Percentiles rank a stretch among this genome's conserved stretches.
These are phyloP conservation scores for Odontamblyopus rebecca DNA, from an alignment of 2,797 vertebrate species.

Conservation along the genomic window DNA sequence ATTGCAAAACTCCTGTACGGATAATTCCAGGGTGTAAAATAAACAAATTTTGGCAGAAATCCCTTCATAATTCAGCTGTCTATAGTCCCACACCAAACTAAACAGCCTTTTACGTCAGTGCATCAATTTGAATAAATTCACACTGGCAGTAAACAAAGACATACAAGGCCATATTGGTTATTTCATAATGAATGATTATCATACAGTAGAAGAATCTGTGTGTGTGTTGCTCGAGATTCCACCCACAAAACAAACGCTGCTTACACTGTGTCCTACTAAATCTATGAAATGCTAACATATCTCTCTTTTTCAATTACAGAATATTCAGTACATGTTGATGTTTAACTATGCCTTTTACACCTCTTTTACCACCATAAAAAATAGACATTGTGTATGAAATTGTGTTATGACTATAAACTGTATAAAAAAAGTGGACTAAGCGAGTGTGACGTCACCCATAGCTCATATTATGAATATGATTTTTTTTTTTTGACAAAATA, in stretches of 20 bases:
- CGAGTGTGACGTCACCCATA: no score
- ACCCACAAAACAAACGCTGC: slow-evolving; percentile 6
- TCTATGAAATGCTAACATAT: neutral
- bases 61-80: neutral
- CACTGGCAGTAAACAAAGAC: neutral
- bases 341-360: no score
- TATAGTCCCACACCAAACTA: neutral
- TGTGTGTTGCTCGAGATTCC: neutral
- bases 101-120: neutral
- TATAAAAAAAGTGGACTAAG: no score
- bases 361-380: no score
- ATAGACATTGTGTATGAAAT: no score
- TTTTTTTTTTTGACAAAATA: no score
- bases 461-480: no score
- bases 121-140: slow-evolving; percentile 1
- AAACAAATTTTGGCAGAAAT: neutral
- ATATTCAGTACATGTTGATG: no score
- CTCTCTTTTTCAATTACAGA: no score
- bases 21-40: slow-evolving; percentile 9
- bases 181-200: slow-evolving; percentile 1
- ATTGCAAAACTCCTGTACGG: slow-evolving; percentile 6
- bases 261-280: neutral
- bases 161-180: slow-evolving; percentile 8
- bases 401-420: no score
- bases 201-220: neutral